phyloP scores from a whole-genome alignment of 2,888 invertebrate species.

The Lycaena phlaeas region DNA sequence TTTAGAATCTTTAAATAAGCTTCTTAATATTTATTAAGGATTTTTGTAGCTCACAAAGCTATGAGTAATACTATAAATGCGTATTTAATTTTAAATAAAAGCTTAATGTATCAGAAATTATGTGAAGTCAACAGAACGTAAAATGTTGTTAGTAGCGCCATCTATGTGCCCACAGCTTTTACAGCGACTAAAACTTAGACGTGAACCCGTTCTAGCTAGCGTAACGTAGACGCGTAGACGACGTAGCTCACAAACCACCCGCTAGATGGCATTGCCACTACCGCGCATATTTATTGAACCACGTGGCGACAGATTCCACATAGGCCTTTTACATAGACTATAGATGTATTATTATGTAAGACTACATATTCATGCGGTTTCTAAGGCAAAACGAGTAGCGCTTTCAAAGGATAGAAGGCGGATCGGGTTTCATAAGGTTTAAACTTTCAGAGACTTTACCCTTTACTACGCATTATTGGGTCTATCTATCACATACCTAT shows the following conservation, averaged over 20 bases:
- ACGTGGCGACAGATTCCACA: conserved; percentile 41
- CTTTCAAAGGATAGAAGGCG: conserved; percentile 48
- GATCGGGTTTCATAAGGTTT: conserved; percentile 25
- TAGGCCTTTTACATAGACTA: conserved; percentile 21
- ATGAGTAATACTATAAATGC: no score
- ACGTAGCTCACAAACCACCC: conserved; percentile 41
- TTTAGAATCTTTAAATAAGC: no score
- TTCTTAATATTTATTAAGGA: no score
- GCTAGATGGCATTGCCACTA: conserved; percentile 46
- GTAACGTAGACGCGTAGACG: no score
- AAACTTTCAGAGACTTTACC: not conserved
- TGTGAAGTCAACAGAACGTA: conserved; percentile 39
- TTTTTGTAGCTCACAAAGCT: no score
- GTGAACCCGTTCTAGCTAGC: conserved; percentile 21
- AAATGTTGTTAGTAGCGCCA: not conserved
- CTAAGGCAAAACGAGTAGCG: conserved; percentile 43
- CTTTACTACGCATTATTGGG: no score
- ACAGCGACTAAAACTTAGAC: conserved; percentile 9
- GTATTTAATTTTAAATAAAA: no score
- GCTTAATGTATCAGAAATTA: no score
- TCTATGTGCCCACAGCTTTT: conserved; percentile 7
- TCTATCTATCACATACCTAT: no score
- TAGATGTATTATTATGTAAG: conserved; percentile 67
- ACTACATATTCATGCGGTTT: conserved; percentile 62
- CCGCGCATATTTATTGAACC: conserved; percentile 53